Evolutionary conservation across 2,888 invertebrate species (phyloP).

Genomic region (Ophion obscuratus): DNA sequence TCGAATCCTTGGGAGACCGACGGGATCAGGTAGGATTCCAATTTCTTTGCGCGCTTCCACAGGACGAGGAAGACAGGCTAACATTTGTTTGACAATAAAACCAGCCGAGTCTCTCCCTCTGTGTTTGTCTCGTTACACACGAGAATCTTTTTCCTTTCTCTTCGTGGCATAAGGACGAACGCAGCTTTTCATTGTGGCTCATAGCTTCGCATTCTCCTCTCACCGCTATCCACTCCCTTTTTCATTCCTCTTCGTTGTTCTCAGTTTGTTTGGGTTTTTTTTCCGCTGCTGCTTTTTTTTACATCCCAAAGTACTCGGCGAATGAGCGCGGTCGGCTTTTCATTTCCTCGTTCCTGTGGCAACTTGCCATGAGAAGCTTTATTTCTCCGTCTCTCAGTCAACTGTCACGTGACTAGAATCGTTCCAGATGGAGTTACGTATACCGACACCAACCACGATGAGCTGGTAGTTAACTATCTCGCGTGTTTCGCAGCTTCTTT

Average conservation of each 20-base stretch:
- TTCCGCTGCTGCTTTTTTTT: constrained; percentile 1
- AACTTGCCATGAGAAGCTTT: constrained; percentile 38
- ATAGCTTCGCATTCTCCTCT: constrained; percentile 5
- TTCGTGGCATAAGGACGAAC: not conserved
- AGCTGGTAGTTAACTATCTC: constrained; percentile 39
- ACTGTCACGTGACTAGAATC: constrained; percentile 38
- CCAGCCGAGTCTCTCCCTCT: not conserved
- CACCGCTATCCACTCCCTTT: not conserved
- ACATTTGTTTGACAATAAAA: constrained; percentile 7
- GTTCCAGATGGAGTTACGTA: constrained; percentile 25
- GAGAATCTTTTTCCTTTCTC: not conserved
- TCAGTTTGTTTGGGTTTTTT: not conserved
- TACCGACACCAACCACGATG: constrained; percentile 19
- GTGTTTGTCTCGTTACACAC: not conserved
- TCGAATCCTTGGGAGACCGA: not conserved
- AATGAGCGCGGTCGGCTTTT: constrained; percentile 38
- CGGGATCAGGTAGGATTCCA: not conserved
- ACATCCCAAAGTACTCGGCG: constrained; percentile 30
- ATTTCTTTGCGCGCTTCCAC: not conserved
- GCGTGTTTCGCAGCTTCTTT: not conserved
- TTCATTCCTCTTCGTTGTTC: constrained; percentile 18
- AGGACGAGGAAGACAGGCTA: not conserved
- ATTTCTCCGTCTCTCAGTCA: constrained; percentile 17
- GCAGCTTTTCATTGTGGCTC: constrained; percentile 1
- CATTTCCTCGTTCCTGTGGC: constrained; percentile 48